Conservation (phyloP, 1,140 invertebrate genomes). For the Diabrotica undecimpunctata region DNA sequence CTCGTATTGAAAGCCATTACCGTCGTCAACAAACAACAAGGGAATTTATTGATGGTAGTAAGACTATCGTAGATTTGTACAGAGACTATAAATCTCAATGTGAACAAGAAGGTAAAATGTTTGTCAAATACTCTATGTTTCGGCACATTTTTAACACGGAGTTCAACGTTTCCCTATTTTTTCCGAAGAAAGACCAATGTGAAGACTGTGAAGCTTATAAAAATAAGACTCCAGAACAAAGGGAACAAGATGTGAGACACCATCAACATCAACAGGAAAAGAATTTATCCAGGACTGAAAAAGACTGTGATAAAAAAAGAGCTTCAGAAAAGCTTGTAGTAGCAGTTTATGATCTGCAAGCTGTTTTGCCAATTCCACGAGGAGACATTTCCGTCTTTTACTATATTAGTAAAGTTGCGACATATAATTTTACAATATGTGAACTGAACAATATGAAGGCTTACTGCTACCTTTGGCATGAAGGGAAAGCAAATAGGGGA, state of each 20-base stretch:
- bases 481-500: constrained; percentile 45
- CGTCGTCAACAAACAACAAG: constrained; percentile 30
- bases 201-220: constrained; percentile 42
- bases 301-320: constrained; percentile 38
- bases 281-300: constrained; percentile 29
- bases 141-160: constrained; percentile 35
- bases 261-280: constrained; percentile 38
- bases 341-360: constrained; percentile 32
- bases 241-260: constrained; percentile 30
- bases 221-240: constrained; percentile 35
- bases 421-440: constrained; percentile 35
- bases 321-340: not conserved
- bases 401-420: constrained; percentile 39
- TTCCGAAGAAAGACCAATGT: constrained; percentile 48
- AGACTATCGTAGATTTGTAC: constrained; percentile 37
- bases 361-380: constrained; percentile 36
- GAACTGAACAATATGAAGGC: constrained; percentile 39
- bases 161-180: constrained; percentile 44
- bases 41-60: constrained; percentile 42
- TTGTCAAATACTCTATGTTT: constrained; percentile 22
- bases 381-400: constrained; percentile 33
- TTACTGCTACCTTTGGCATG: constrained; percentile 49
- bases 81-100: constrained; percentile 25
- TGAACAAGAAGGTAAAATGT: constrained; percentile 20
- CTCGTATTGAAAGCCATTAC: constrained; percentile 42